A percentile compares a stretch with the other conserved stretches of the same genome.
Evolutionary conservation across 2,888 invertebrate species (phyloP).

Genomic region (Chelonus formosanus): DNA sequence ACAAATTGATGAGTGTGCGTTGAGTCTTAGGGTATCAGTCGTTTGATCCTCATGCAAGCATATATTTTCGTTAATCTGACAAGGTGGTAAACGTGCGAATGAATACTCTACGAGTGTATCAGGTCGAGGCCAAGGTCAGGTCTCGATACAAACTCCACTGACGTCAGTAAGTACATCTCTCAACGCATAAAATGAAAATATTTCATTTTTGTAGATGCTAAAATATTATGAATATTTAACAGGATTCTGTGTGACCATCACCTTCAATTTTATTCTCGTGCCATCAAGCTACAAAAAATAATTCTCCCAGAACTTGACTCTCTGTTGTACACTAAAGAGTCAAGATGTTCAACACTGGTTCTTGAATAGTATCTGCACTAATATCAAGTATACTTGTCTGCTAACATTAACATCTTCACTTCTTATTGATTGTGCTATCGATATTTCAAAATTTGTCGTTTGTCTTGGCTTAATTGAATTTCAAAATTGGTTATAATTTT

Average conservation of each 20-base stretch:
- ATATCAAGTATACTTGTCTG: too few relatives aligned
- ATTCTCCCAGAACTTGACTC: too few relatives aligned
- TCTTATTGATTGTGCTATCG: too few relatives aligned
- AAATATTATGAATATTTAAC: slow-evolving; percentile 2
- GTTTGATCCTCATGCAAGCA: not conserved
- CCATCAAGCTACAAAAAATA: too few relatives aligned
- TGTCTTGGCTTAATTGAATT: too few relatives aligned
- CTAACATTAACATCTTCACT: too few relatives aligned
- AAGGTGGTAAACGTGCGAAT: slow-evolving; percentile 11
- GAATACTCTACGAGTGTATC: slow-evolving; percentile 16
- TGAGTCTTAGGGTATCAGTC: too few relatives aligned
- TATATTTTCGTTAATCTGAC: slow-evolving; percentile 1
- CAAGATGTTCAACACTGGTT: too few relatives aligned
- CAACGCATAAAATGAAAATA: slow-evolving; percentile 11
- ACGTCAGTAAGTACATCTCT: slow-evolving; percentile 27
- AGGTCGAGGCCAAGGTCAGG: slow-evolving; percentile 30
- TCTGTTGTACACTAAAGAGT: too few relatives aligned
- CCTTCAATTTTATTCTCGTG: not conserved
- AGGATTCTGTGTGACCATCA: not conserved
- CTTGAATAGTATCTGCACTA: too few relatives aligned
- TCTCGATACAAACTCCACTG: slow-evolving; percentile 15
- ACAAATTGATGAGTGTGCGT: not conserved
- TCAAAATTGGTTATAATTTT: too few relatives aligned
- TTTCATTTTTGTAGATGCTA: slow-evolving; percentile 3
- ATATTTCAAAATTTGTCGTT: too few relatives aligned